Evolutionary conservation across 2,113 vertebrate species (phyloP).

Genomic region (Eulemur rufifrons): DNA sequence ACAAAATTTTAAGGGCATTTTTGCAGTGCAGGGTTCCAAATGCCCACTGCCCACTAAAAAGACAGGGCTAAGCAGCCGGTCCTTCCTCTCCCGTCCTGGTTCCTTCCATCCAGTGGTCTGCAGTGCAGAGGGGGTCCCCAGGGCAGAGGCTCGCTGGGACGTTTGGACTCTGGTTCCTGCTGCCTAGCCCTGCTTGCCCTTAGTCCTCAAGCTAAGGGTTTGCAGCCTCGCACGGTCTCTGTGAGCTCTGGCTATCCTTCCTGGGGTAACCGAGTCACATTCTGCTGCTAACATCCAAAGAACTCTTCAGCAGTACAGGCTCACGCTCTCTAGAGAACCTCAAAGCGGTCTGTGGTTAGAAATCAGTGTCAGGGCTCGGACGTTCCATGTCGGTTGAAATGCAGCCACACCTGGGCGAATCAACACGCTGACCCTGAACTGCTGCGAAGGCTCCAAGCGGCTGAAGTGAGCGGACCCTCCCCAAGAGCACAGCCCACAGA

Average conservation of each 20-base stretch:
- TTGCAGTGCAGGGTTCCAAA: not conserved
- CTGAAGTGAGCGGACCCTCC: not conserved
- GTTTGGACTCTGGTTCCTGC: not conserved
- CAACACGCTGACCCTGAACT: not conserved
- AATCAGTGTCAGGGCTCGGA: not conserved
- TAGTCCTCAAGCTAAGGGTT: not conserved
- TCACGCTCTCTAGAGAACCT: not conserved
- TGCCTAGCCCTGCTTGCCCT: not conserved
- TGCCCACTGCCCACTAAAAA: not conserved
- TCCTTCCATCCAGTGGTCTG: not conserved
- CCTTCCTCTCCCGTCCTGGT: not conserved
- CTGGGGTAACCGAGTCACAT: rapidly evolving
- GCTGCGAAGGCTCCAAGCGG: not conserved
- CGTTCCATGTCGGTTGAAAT: not conserved
- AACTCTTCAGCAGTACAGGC: not conserved
- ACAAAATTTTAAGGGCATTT: not conserved
- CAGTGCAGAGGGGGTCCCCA: not conserved
- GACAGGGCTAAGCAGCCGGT: not conserved
- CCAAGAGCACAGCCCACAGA: not conserved
- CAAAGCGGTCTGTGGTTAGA: not conserved
- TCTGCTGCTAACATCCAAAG: not conserved
- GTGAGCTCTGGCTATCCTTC: not conserved
- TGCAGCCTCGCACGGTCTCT: not conserved
- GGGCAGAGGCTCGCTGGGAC: not conserved
- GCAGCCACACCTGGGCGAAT: not conserved